These are phyloP conservation scores for Tipula unca DNA, from an alignment of 2,888 invertebrate genomes.

Conservation along the genomic window DNA sequence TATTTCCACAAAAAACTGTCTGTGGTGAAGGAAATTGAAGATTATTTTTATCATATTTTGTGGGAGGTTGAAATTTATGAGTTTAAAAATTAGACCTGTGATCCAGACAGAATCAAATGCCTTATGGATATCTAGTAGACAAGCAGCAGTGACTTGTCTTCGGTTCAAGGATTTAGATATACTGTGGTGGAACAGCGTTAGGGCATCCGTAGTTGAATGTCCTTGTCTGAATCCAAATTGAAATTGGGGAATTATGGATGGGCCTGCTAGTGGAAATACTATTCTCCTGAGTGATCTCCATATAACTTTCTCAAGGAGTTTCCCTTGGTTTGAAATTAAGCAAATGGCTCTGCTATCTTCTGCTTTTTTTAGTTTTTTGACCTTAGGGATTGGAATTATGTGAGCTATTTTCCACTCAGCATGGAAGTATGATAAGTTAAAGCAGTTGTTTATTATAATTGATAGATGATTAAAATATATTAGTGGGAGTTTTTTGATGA, in stretches of 20 bases:
- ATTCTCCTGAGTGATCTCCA: too few relatives aligned
- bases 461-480: neutral
- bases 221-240: too few relatives aligned
- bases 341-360: neutral
- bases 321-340: neutral
- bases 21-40: neutral
- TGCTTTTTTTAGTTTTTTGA: neutral
- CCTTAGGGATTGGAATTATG: neutral
- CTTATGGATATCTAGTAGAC: neutral
- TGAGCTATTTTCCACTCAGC: too few relatives aligned
- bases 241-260: too few relatives aligned
- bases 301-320: neutral
- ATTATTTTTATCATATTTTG: too few relatives aligned
- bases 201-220: too few relatives aligned
- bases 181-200: neutral
- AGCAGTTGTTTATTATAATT: neutral
- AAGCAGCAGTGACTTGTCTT: neutral
- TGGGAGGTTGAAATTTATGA: neutral
- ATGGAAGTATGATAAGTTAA: neutral
- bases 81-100: neutral
- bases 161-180: too few relatives aligned
- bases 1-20: too few relatives aligned
- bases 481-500: neutral
- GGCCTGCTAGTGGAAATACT: too few relatives aligned
- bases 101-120: neutral